Percentiles rank a stretch among this genome's conserved stretches.
Evolutionary conservation across 2,888 invertebrate genomes (phyloP).

Genomic region (Drosophila infuscata): DNA sequence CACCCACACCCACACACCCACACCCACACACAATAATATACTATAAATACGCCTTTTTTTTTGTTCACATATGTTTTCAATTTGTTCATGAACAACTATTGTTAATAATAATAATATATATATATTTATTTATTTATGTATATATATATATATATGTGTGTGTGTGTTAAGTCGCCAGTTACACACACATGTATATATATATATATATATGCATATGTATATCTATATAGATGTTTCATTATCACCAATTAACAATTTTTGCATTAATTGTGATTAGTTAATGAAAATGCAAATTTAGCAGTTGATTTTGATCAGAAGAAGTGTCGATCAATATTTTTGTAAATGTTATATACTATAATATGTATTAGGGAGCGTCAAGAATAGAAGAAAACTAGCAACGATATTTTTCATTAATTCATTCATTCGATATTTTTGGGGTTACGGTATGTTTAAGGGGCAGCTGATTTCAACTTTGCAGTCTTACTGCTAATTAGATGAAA

Average conservation of each 20-base stretch:
- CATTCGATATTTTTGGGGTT: slow-evolving; percentile 25
- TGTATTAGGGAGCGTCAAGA: slow-evolving; percentile 1
- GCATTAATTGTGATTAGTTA: slow-evolving; percentile 18
- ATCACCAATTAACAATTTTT: slow-evolving; percentile 3
- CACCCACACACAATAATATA: background rate
- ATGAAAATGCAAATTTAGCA: background rate
- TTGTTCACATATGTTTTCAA: slow-evolving; percentile 8
- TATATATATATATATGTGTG: background rate
- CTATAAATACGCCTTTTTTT: slow-evolving; percentile 1
- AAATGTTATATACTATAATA: slow-evolving; percentile 37
- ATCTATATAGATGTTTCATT: background rate
- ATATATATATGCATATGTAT: background rate
- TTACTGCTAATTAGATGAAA: slow-evolving; percentile 34
- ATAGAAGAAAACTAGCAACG: slow-evolving; percentile 24
- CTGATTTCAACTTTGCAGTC: slow-evolving; percentile 13
- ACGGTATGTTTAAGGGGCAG: slow-evolving; percentile 37
- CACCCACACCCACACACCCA: too few relatives aligned
- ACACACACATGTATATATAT: too few relatives aligned
- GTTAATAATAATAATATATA: background rate
- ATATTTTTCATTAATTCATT: slow-evolving; percentile 22
- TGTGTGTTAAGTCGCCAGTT: background rate
- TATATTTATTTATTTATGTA: background rate
- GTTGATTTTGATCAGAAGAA: slow-evolving; percentile 1
- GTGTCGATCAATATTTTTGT: slow-evolving; percentile 40
- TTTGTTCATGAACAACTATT: slow-evolving; percentile 5